Evolutionary conservation across 2,888 invertebrate species (phyloP).

Genomic region (Fragum sueziense): DNA sequence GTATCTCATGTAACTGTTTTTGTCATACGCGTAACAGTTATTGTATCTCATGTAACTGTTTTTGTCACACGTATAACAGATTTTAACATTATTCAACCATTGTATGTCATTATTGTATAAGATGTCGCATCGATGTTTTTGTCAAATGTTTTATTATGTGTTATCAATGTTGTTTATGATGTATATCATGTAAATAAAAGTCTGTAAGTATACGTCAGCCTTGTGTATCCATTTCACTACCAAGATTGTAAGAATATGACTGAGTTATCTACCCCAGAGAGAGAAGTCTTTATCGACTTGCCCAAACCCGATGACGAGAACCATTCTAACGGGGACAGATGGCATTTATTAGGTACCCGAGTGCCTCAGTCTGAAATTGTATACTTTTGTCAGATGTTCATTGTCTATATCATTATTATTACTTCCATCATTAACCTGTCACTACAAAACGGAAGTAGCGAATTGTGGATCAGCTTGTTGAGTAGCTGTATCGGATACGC

Average conservation of each 20-base stretch:
- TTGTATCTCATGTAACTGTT: no score
- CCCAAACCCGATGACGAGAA: slow-evolving; percentile 16
- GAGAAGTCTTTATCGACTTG: slow-evolving; percentile 25
- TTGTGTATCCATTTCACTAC: no score
- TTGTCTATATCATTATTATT: slow-evolving; percentile 47
- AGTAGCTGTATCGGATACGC: slow-evolving; percentile 44
- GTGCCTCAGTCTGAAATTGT: slow-evolving; percentile 53
- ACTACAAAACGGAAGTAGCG: slow-evolving; percentile 29
- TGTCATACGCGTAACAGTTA: no score
- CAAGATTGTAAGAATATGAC: no score
- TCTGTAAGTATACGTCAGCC: no score
- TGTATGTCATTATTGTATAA: no score
- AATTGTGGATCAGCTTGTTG: slow-evolving; percentile 42
- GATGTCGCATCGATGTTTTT: no score
- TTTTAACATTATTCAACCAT: no score
- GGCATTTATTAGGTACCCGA: slow-evolving; percentile 43
- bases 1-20: not conserved
- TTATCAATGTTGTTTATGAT: no score
- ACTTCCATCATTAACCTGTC: slow-evolving; percentile 49
- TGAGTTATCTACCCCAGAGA: slow-evolving; percentile 13
- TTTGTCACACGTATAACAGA: no score
- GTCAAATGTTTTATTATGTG: no score
- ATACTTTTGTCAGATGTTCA: slow-evolving; percentile 57
- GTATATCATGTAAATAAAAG: no score
- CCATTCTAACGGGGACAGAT: slow-evolving; percentile 33